Conservation (phyloP, 2,113 vertebrate genomes). For the Zosterops pallidus region DNA sequence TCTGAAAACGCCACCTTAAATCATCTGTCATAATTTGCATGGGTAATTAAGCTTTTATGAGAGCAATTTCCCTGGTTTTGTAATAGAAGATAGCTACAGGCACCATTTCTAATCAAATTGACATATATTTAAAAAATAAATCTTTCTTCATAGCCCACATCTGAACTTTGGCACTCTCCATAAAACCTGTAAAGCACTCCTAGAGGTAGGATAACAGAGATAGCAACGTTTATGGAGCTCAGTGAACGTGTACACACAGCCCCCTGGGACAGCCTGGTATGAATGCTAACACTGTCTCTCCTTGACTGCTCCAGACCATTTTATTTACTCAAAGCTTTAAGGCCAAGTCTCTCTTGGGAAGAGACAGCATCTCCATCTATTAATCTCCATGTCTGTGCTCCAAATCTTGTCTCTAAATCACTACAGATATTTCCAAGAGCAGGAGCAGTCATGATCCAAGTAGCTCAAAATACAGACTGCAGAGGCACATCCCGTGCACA, state of each 20-base stretch:
- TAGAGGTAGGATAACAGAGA: not conserved
- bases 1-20: not conserved
- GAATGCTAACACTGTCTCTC: not conserved
- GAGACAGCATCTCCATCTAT: not conserved
- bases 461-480: not conserved
- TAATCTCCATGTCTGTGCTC: not conserved
- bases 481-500: not conserved
- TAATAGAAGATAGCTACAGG: not conserved
- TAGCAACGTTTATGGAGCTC: not conserved
- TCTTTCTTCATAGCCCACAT: not conserved
- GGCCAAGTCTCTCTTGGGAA: not conserved
- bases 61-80: not conserved
- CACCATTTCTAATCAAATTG: not conserved
- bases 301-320: not conserved
- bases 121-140: not conserved
- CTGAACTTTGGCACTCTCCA: not conserved
- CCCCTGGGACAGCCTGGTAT: not conserved
- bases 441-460: not conserved
- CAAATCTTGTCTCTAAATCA: not conserved
- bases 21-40: not conserved
- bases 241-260: fast-evolving
- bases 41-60: not conserved
- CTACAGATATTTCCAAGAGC: not conserved
- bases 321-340: not conserved
- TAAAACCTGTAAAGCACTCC: not conserved